Base-by-base conservation (phyloP, 1,140 invertebrate genomes). In the Cotesia vestalis region DNA sequence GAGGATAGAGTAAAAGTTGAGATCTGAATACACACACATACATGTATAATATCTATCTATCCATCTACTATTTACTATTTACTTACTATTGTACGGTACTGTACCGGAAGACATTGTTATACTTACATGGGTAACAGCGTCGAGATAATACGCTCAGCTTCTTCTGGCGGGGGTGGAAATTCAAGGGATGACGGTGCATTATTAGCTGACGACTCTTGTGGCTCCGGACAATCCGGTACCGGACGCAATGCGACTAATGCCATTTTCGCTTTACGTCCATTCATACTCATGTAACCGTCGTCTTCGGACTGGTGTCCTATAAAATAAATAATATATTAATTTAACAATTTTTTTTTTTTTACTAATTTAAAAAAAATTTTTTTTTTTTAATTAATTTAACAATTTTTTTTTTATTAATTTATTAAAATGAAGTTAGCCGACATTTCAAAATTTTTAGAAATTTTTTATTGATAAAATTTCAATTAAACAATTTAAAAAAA, bases 251-350 rank as follows among this genome's bases (percentile, higher is more conserved):
- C 85, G 78, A 87, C 88, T 81, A 91, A 83, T 79, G 90, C 90
- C 87, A 92, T 92, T 81, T 91, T 92, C 71, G 91, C 89, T 88
- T 91, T 90, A 83, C 93, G 90, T 75, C 93, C 93, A 90, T 94
- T 95, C 89, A 94, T 94, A 86, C 93, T 94, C 93, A 94, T 94
- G 85, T 95, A 95, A 83, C 93, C 93, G 90, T 95, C 93, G 90
- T 95, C 93, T 84, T 95, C 93, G 52, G 93, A 94, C 82, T 94
- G 93, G 83, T 94, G 92, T 74, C 91, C 92, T 86, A 63, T 60
- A 67, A 20, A 17, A 66, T 64, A 71, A 63, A 52, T 51, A 14
- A 27, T 20, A 34, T 11, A 67, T 17, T 35, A n/a, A 38, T 9
- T 64, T 8, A 52, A 52, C 57, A 6, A 27, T 4, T 53, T 36